Percentiles rank a stretch among this genome's conserved stretches.
These are phyloP conservation scores for Sitta europaea DNA, from an alignment of 2,113 vertebrate genomes.

Conservation along the genomic window DNA sequence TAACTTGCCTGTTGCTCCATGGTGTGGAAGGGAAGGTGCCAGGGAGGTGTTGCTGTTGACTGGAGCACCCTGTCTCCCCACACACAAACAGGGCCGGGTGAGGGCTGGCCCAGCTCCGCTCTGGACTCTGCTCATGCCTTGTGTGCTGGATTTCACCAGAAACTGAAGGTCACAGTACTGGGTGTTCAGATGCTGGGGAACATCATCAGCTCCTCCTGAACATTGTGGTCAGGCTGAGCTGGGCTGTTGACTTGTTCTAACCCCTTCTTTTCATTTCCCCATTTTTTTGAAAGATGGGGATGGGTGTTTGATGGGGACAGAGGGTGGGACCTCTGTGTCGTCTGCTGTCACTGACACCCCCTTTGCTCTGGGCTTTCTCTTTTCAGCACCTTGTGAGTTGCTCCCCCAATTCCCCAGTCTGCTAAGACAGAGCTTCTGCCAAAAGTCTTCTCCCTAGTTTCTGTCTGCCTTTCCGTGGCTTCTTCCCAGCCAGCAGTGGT, in stretches of 20 bases:
- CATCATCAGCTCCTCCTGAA: not conserved
- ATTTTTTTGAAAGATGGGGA: not conserved
- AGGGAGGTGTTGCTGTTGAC: not conserved
- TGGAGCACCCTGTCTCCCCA: not conserved
- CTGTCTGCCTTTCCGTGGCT: not conserved
- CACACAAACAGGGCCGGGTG: not conserved
- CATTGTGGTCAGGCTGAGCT: rapidly evolving
- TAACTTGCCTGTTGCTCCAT: not conserved
- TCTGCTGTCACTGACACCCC: not conserved
- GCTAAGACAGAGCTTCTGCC: not conserved
- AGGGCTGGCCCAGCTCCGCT: not conserved
- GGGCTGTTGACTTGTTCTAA: not conserved
- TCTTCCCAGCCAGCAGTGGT: not conserved
- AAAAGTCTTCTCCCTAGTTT: not conserved
- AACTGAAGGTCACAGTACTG: not conserved
- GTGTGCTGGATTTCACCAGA: not conserved
- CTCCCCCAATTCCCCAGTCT: not conserved
- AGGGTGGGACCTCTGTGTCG: rapidly evolving
- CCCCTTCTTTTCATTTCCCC: not conserved
- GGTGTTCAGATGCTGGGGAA: not conserved
- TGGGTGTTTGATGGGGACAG: not conserved
- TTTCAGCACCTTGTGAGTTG: not conserved
- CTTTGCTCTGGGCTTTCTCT: not conserved
- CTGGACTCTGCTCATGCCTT: not conserved
- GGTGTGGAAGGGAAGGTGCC: not conserved